Evolutionary conservation across 2,888 invertebrate species (phyloP), one percentile per base, ranked within the genome.

Genomic region (Sphecodes monilicornis): DNA sequence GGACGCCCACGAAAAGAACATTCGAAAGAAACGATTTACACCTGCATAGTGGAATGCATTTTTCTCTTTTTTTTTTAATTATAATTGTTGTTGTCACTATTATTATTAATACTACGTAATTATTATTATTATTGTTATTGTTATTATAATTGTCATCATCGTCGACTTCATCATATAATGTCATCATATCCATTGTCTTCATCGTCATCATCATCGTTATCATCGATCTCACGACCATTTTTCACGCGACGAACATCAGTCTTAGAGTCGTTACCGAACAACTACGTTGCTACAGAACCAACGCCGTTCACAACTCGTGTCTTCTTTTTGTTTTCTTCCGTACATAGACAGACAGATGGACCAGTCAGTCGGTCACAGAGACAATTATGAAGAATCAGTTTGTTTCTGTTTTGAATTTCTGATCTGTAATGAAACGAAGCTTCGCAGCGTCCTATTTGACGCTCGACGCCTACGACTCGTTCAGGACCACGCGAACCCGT

Each of bases 1-100:
- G 32, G 10, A 32, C 22, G 32, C 50, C 11, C 10, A 16, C 18
- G 16, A 80, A 83, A 79, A 72, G 86, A 82, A 81, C 78, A 82
- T 74, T 81, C 76, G 77, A 85, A 84, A 70, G 76, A 71, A 79
- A 79, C 50, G 66, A 82, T 86, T 86, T 74, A 66, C 80, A 76
- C 57, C 80, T 85, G 83, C 90, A 85, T 66, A 87, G 82, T 91
- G 85, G 90, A 87, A 91, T 92, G 93, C 92, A 93, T 92, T 92
- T 66, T 92, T 89, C 87, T 76, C 73, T 68, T 82, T 72, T 46
- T 71, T 46, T 68, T 73, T 78, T 36, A 69, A 66, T 69, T 36
- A 50, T 60, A 69, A 46, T 80, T 80, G 39, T 71, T 70, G 60
- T 75, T 64, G 60, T 41, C 76, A 39, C 43, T 70, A 57, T 64